A percentile compares a stretch with the other conserved stretches of the same genome.
phyloP scores from a whole-genome alignment of 2,113 vertebrate genomes.

The Vimba vimba region DNA sequence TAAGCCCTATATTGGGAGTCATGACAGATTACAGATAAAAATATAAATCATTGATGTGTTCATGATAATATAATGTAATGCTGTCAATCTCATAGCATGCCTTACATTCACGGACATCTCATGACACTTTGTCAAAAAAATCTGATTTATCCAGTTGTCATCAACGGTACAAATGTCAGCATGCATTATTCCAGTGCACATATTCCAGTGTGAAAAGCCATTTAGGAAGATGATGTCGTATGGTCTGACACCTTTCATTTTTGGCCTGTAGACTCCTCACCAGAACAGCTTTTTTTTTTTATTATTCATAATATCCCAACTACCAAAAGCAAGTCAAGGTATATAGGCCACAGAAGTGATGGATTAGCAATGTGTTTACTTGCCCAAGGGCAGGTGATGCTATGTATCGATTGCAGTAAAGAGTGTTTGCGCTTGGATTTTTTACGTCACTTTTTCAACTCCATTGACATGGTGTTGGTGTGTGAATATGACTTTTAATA shows the following conservation, averaged over 20 bases:
- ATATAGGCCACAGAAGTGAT: background rate
- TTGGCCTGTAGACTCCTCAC: background rate
- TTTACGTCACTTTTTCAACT: background rate
- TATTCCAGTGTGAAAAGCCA: slow-evolving; percentile 13
- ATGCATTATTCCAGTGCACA: no score
- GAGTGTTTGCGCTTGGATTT: background rate
- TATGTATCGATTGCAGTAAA: slow-evolving; percentile 3
- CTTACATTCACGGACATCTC: background rate
- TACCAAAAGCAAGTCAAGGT: background rate
- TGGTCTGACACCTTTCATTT: background rate
- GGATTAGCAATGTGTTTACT: background rate
- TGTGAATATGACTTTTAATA: slow-evolving; percentile 14
- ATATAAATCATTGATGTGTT: background rate
- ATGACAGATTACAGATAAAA: background rate
- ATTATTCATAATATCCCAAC: background rate
- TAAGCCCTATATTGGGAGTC: background rate
- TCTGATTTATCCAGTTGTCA: background rate
- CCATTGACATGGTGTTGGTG: background rate
- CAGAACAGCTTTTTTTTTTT: background rate
- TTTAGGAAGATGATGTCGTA: background rate
- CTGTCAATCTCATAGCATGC: background rate
- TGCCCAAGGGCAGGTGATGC: background rate
- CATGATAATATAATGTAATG: background rate
- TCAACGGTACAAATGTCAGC: background rate
- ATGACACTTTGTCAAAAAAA: background rate